Evolutionary conservation across 2,888 invertebrate genomes (phyloP).

Genomic region (Meta bourneti): DNA sequence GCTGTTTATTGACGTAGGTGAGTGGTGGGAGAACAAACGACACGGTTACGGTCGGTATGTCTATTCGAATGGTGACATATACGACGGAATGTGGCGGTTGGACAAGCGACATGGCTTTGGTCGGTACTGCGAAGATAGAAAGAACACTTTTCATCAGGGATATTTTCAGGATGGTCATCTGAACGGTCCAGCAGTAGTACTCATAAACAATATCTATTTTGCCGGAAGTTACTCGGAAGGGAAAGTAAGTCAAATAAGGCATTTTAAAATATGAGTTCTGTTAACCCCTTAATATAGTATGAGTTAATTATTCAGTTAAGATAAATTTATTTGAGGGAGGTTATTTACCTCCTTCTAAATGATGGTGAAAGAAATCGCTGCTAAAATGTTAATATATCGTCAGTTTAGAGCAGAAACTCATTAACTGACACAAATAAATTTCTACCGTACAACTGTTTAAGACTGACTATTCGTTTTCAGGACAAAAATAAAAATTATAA

Average conservation of each 20-base stretch:
- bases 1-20: constrained; percentile 18
- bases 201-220: constrained; percentile 40
- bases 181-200: constrained; percentile 16
- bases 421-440: too few species aligned
- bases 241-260: constrained; percentile 15
- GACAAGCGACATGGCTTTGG: constrained; percentile 56
- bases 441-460: too few species aligned
- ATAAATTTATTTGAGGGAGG: too few species aligned
- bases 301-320: neutral
- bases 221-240: constrained; percentile 32
- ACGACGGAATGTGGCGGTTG: constrained; percentile 60
- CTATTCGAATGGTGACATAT: constrained; percentile 63
- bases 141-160: constrained; percentile 19
- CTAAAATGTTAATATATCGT: too few species aligned
- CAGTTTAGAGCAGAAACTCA: too few species aligned
- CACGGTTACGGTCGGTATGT: constrained; percentile 61
- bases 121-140: constrained; percentile 21
- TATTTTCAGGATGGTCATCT: constrained; percentile 42
- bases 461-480: too few species aligned
- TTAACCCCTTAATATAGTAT: neutral
- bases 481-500: too few species aligned
- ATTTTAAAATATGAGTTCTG: neutral
- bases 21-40: constrained; percentile 61
- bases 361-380: too few species aligned
- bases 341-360: too few species aligned